Percentiles rank a stretch among this genome's conserved stretches.
phyloP scores from a whole-genome alignment of 2,888 invertebrate species.

The Cordylochernes scorpioides region DNA sequence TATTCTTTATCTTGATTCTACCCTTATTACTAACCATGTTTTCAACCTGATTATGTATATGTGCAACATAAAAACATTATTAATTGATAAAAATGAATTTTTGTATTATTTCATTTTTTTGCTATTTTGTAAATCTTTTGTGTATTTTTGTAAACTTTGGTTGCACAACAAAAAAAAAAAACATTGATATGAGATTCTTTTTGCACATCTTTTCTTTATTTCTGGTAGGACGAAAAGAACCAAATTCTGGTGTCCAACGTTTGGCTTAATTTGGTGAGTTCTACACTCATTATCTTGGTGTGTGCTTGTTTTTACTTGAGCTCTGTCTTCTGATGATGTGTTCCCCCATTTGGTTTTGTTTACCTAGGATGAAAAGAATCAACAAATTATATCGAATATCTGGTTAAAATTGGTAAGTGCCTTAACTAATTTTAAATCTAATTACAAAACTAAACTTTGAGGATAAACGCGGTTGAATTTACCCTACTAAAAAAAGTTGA shows the following conservation, averaged over 20 bases:
- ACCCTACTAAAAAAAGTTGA: too few species aligned
- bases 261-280: conserved; percentile 92
- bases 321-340: conserved; percentile 35
- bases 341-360: conserved; percentile 40
- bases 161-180: too few species aligned
- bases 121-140: too few species aligned
- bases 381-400: conserved; percentile 81
- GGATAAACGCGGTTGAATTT: conserved; percentile 13
- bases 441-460: conserved; percentile 8
- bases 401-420: conserved; percentile 89
- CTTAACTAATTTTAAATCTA: conserved; percentile 8
- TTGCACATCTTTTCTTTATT: conserved; percentile 10
- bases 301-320: conserved; percentile 12
- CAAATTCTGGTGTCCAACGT: conserved; percentile 94
- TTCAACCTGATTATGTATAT: too few species aligned
- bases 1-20: too few species aligned
- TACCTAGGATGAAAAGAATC: conserved; percentile 95
- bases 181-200: too few species aligned
- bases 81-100: too few species aligned
- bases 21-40: too few species aligned
- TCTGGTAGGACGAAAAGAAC: conserved; percentile 93
- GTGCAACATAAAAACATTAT: too few species aligned
- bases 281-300: conserved; percentile 11
- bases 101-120: too few species aligned
- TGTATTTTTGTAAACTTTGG: too few species aligned